Base-by-base conservation (phyloP, 92 coral and sea anemone genomes). In the Siderastrea siderea region DNA sequence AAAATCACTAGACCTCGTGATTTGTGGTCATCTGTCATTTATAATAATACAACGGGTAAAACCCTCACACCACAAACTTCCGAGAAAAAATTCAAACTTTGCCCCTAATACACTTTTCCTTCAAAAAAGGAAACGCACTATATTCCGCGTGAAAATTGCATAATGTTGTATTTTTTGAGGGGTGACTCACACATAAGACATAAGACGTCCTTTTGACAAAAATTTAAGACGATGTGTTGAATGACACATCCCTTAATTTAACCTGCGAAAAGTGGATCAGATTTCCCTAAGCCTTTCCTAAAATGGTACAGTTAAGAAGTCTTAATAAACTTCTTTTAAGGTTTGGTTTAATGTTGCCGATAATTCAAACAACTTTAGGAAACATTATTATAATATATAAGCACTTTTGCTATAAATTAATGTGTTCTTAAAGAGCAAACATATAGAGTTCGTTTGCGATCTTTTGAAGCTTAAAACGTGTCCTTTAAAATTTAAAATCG, bases 181-280 rank as follows among this genome's bases (percentile, higher is more conserved):
- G 48, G 80, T 61, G 80, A 84, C 52, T 47, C 38, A 51, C 8
- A 12, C 58, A n/a, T n/a, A n/a, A 48, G 80, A 70, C 46, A 54
- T 47, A 43, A 9, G 43, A 3, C 47, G 78, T 70, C 69, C 70
- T 68, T 71, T 82, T 65, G 14, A 76, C 58, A 65, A 49, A 61
- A 82, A 74, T 7, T 47, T 2, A 66, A n/a, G 7, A 66, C 1
- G 44, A 11, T 43, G 17, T 4, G 38, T 16, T 72, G 77, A 72
- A 6, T 67, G 43, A 51, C 46, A 50, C n/a, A 49, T 49, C 77
- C 11, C 57, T 14, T 55, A 4, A 55, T 55, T 55, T 55, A 55
- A 55, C 61, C 11, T 55, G 61, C 12, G 38, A 26, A 5, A 4
- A 55, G 61, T 55, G 12, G 6, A 13, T 9, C 4, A 5, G 71